phyloP scores from a whole-genome alignment of 2,888 invertebrate genomes.

The Synanthedon andrenaeformis region DNA sequence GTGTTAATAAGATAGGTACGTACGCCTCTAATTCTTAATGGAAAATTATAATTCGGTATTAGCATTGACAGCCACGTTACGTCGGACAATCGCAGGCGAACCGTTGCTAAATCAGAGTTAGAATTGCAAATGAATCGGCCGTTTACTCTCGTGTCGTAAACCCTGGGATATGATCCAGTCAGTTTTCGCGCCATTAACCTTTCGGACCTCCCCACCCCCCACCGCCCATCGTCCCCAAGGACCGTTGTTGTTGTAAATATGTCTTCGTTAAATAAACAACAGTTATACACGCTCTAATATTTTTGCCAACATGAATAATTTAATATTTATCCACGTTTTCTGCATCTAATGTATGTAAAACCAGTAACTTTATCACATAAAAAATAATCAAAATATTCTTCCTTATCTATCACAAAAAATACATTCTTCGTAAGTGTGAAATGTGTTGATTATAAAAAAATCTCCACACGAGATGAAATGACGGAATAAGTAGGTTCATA shows the following conservation, averaged over 20 bases:
- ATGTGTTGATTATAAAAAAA: too few relatives aligned
- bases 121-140: slow-evolving; percentile 71
- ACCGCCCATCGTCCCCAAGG: slow-evolving; percentile 27
- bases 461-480: too few relatives aligned
- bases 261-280: slow-evolving; percentile 25
- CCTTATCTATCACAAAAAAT: too few relatives aligned
- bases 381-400: too few relatives aligned
- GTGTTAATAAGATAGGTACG: too few relatives aligned
- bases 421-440: too few relatives aligned
- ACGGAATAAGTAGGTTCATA: too few relatives aligned
- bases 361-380: too few relatives aligned
- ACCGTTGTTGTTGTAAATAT: slow-evolving; percentile 45
- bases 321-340: too few relatives aligned
- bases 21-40: too few relatives aligned
- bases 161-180: slow-evolving; percentile 67
- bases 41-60: not conserved
- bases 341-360: too few relatives aligned
- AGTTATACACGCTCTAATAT: slow-evolving; percentile 6
- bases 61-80: not conserved
- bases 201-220: slow-evolving; percentile 44
- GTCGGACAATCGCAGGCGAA: slow-evolving; percentile 16
- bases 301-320: too few relatives aligned
- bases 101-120: slow-evolving; percentile 51
- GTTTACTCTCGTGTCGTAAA: slow-evolving; percentile 66
- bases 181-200: slow-evolving; percentile 68